Evolutionary conservation across 2,888 invertebrate species (phyloP).

Genomic region (Nebria salina): DNA sequence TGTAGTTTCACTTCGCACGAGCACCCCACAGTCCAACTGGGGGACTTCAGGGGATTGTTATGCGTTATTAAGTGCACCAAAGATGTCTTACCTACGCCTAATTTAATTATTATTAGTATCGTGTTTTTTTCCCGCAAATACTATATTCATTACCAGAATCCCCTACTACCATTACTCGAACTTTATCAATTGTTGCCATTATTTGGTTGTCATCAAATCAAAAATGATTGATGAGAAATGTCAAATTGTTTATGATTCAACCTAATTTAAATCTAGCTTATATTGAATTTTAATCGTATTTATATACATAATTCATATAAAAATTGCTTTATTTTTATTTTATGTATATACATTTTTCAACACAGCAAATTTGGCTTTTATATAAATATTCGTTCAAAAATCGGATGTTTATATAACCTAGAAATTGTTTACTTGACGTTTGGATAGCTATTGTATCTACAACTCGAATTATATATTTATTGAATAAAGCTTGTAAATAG

Average conservation of each 20-base stretch:
- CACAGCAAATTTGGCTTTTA: not conserved
- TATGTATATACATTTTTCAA: not conserved
- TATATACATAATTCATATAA: not conserved
- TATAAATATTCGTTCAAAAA: not conserved
- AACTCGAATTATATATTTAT: not conserved
- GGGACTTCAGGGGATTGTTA: slow-evolving; percentile 83
- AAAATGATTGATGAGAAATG: not conserved
- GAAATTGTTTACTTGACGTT: not conserved
- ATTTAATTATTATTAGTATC: too few species aligned
- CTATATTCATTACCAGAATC: slow-evolving; percentile 77
- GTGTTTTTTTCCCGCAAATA: too few species aligned
- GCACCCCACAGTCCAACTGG: slow-evolving; percentile 97
- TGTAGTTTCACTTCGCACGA: slow-evolving; percentile 95
- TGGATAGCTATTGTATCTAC: not conserved
- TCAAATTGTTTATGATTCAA: not conserved
- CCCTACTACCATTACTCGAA: slow-evolving; percentile 89
- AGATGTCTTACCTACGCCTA: slow-evolving; percentile 97
- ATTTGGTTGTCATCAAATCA: slow-evolving; percentile 46
- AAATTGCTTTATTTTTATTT: not conserved
- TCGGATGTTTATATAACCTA: not conserved
- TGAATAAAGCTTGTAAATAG: not conserved
- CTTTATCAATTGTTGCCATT: slow-evolving; percentile 89
- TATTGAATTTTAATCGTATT: not conserved
- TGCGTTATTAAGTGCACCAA: slow-evolving; percentile 91
- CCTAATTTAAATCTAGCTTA: not conserved